Evolutionary conservation across 1,140 invertebrate genomes (phyloP).

Genomic region (Melitaea cinxia): DNA sequence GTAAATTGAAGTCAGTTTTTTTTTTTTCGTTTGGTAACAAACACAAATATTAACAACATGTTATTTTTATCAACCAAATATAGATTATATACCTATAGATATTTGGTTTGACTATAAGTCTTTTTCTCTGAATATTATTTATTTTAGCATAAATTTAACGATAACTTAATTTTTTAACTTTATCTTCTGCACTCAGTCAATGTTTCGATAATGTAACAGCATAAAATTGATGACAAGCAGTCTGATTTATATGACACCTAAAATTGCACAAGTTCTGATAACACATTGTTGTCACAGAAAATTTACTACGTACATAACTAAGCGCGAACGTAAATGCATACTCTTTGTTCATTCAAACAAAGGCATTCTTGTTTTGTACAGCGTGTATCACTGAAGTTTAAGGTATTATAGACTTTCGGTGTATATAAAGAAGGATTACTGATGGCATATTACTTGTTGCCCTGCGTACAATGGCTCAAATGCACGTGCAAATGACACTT

Average conservation of each 20-base stretch:
- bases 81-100: no score
- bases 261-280: conserved; percentile 32
- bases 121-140: no score
- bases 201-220: neutral
- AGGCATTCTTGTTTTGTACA: conserved; percentile 50
- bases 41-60: no score
- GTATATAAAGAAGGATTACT: conserved; percentile 18
- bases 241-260: conserved; percentile 31
- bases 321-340: conserved; percentile 39
- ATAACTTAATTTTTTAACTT: neutral
- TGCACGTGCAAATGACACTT: conserved; percentile 51
- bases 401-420: conserved; percentile 17
- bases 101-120: no score
- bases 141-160: no score
- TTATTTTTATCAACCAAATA: no score
- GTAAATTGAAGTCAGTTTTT: no score
- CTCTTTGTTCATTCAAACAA: conserved; percentile 61
- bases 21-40: no score
- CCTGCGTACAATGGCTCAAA: conserved; percentile 38
- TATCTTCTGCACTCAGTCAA: neutral
- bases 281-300: conserved; percentile 38
- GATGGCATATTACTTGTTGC: neutral
- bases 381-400: conserved; percentile 20
- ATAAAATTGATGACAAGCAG: conserved; percentile 7
- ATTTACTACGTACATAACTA: conserved; percentile 41